phyloP scores from a whole-genome alignment of 92 coral and sea anemone genomes.

The Chrysogorgia sp. region DNA sequence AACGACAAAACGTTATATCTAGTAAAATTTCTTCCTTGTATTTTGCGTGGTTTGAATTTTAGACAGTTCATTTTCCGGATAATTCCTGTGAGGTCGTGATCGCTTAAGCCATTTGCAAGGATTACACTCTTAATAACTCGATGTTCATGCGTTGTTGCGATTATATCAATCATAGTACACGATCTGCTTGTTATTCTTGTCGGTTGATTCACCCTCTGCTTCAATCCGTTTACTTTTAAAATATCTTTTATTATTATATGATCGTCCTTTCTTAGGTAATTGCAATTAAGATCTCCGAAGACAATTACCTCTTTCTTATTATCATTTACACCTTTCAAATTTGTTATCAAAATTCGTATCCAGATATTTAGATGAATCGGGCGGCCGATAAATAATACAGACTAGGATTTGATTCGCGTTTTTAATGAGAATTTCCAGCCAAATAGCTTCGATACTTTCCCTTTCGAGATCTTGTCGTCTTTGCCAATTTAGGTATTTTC shows the following conservation, averaged over 20 bases:
- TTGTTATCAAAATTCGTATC: slow-evolving; percentile 53
- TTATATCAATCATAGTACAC: background rate
- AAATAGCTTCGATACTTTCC: no score
- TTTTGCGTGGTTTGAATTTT: no score
- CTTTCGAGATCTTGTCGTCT: no score
- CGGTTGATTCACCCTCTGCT: background rate
- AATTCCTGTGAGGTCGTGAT: no score
- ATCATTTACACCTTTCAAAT: slow-evolving; percentile 22
- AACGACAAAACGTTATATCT: no score
- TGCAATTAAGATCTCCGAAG: background rate
- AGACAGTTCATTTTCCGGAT: no score
- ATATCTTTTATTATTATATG: background rate
- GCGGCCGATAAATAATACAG: slow-evolving; percentile 57
- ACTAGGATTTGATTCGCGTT: no score
- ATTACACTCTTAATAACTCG: no score
- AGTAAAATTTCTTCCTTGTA: no score
- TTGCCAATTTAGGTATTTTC: no score
- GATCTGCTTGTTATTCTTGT: background rate
- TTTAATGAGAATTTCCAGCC: no score
- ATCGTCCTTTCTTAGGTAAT: background rate
- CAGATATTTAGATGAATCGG: slow-evolving; percentile 63
- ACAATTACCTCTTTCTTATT: background rate
- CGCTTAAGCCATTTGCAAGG: no score
- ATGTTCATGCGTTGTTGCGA: background rate
- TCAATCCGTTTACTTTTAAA: background rate